phyloP scores from a whole-genome alignment of 2,888 invertebrate genomes.

The Limnephilus lunatus region DNA sequence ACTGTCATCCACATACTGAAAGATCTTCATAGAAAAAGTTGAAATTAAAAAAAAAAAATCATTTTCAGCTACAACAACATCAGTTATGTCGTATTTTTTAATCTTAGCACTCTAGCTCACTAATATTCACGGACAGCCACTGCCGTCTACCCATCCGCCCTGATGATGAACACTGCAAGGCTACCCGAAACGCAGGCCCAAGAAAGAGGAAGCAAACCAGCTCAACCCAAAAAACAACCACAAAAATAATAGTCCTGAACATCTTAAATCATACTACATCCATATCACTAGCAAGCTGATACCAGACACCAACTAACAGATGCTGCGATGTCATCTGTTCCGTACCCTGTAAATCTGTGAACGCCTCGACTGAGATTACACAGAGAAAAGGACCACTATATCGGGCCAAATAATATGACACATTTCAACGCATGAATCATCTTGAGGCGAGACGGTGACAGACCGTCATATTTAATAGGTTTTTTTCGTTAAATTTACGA shows the following conservation, averaged over 20 bases:
- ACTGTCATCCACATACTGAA: no score
- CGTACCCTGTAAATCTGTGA: neutral
- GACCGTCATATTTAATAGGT: neutral
- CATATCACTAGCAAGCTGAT: neutral
- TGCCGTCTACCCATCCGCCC: no score
- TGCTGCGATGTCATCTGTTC: neutral
- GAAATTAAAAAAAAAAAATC: no score
- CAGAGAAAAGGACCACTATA: neutral
- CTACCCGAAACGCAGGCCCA: no score
- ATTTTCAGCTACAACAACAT: no score
- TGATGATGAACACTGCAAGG: no score
- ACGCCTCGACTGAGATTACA: neutral
- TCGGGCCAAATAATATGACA: neutral
- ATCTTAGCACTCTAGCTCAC: no score
- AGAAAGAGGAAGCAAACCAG: no score
- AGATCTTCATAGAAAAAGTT: no score
- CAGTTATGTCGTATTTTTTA: no score
- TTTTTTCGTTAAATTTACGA: constrained; percentile 2
- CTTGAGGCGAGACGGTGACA: neutral
- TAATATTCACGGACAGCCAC: no score
- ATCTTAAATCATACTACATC: neutral
- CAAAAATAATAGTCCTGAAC: neutral
- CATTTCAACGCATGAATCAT: neutral
- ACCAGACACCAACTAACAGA: neutral
- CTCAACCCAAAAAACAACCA: neutral